Percentiles rank a stretch among this genome's conserved stretches.
Evolutionary conservation across 2,888 invertebrate species (phyloP).

Genomic region (Pseudolycoriella hygida): DNA sequence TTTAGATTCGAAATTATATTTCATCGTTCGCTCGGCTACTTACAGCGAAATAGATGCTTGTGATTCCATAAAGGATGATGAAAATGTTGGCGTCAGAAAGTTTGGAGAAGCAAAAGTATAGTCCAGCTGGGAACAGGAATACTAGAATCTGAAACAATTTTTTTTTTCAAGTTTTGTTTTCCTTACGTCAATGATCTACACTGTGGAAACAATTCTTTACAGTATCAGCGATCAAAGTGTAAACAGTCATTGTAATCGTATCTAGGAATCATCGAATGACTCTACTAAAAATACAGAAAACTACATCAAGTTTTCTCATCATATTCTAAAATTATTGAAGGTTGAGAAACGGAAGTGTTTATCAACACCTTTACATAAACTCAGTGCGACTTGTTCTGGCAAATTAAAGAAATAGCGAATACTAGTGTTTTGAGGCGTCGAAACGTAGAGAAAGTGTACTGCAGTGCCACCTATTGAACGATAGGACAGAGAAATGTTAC

Average conservation of each 20-base stretch:
- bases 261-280: conserved; percentile 16
- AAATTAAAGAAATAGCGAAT: too few species aligned
- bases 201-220: not conserved
- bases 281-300: not conserved
- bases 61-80: conserved; percentile 90
- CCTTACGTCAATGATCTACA: too few species aligned
- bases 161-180: too few species aligned
- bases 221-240: conserved; percentile 49
- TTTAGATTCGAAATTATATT: not conserved
- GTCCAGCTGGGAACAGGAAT: conserved; percentile 88
- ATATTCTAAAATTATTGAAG: too few species aligned
- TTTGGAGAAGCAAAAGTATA: conserved; percentile 92
- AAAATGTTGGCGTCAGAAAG: conserved; percentile 94
- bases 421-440: too few species aligned
- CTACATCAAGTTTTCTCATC: too few species aligned
- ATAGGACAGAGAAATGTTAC: too few species aligned
- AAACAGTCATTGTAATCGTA: conserved; percentile 31
- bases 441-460: too few species aligned
- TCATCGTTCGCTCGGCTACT: conserved; percentile 23
- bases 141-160: conserved; percentile 58
- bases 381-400: too few species aligned
- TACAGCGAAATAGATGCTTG: conserved; percentile 95
- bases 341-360: too few species aligned
- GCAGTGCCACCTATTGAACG: too few species aligned
- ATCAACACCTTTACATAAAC: too few species aligned